Base-by-base conservation (phyloP, 1,140 invertebrate genomes). In the Drosophila sproati region DNA sequence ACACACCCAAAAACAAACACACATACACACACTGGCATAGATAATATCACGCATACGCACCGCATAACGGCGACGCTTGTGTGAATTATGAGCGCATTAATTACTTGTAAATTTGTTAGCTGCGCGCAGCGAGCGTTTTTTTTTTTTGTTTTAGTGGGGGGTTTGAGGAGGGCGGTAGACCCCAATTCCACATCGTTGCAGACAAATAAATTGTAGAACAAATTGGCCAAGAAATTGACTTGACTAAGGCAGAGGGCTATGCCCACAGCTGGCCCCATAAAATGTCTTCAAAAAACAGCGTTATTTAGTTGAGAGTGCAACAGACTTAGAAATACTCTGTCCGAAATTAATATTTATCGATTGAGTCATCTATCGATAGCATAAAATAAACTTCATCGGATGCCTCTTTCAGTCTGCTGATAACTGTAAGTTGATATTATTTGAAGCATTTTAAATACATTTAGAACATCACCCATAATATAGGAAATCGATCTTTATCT, bases 71-170 rank as follows among this genome's bases (percentile, higher is more conserved):
- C 60, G 55, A 12, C 35, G 55, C 55, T 61, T 64, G 50, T 5
- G 69, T 91, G 79, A 91, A 73, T 89, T 87, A 91, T 91, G 90
- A 60, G 59, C 89, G 75, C 86, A 91, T 91, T 91, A 89, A 91
- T 91, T 91, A 91, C 74, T 82, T 90, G 89, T 86, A 85, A 91
- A 91, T 90, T 88, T 68, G 72, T 59, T 74, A 86, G 74, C 70
- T 69, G 78, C 64, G 78, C 64, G 57, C 55, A 55, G 12, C 52
- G 32, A 12, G 54, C 51, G 5, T n/a, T 12, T 28, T 47, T 29
- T 54, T 55, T 35, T 3, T 4, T 10, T 7, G 37, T 31, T 20
- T 20, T 20, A 0, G 20, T 20, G 20, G 20, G 20, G 20, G 20
- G 20, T 20, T 20, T 20, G 20, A 0, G 20, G 20, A 20, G 20